Evolutionary conservation across 1,140 invertebrate species (phyloP), one percentile per base, ranked within the genome.

Genomic region (Xylocopa sonorina): DNA sequence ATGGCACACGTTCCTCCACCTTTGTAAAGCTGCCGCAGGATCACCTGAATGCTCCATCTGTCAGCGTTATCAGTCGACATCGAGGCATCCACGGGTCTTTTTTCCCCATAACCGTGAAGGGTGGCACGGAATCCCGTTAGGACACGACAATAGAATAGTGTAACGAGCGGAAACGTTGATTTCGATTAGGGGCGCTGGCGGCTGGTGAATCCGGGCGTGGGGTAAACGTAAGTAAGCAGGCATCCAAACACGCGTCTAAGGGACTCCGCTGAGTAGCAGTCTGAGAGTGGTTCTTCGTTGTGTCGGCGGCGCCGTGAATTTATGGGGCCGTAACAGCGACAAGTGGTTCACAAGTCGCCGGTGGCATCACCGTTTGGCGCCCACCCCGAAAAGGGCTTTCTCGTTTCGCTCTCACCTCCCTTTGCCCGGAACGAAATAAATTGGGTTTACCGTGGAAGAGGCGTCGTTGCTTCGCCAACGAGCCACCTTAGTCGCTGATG

Each of bases 261-360:
- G 76, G 82, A 81, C 77, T 74, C 77, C 69, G n/a, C 63, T 34
- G 74, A 75, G 77, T 43, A 48, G 60, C 64, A 58, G 68, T 57
- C 58, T 63, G 83, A 80, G 74, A 72, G 71, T 79, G 83, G 68
- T 76, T 86, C 84, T 74, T 87, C 77, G 85, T 78, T 83, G 81
- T 81, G 87, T 86, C 72, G 85, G 58, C 80, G 85, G 84, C 75
- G 68, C 87, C 81, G 85, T 88, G 88, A 93, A 93, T 93, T 93
- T 93, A 93, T 93, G 90, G 90, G 88, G 88, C 88, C 87, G 91
- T 92, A 92, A 90, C 92, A 92, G 92, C 91, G 92, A 93, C 92
- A 93, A 93, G 92, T 92, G 92, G 91, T 92, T 93, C 90, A 91
- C 92, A 93, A 93, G 91, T 93, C 91, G 92, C 91, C 91, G 89